Evolutionary conservation across 2,888 invertebrate genomes (phyloP), one percentile per base, ranked within the genome.

Genomic region (Ctena decussata): DNA sequence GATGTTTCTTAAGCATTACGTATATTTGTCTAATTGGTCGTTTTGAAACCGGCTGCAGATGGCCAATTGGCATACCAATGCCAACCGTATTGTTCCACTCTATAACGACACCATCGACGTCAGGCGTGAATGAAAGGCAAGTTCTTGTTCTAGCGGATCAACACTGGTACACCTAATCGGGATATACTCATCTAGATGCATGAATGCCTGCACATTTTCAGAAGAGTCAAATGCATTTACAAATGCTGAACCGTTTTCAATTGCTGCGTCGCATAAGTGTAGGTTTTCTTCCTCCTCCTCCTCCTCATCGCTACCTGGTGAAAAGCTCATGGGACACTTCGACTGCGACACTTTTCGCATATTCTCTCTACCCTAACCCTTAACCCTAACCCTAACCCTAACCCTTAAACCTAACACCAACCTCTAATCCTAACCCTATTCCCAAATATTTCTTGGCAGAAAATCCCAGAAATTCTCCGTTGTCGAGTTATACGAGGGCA

Each of bases 311-410:
- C n/a, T n/a, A n/a, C n/a, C 35, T 12, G 18, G 8, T 2, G 65
- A 65, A 65, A 12, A 35, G 65, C 35, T 65, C 65, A 65, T 65
- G 30, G 8, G 60, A 60, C 60, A 60, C 8, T 27, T 60, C 27
- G 27, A 27, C 8, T 60, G 24, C 60, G 30, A 60, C 60, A 24
- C 60, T 27, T 27, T 60, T 27, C 60, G 27, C 60, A 27, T 27
- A 60, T 27, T 27, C 60, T 60, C 5, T 21, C 53, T 53, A 60
- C 60, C 60, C 60, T 60, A 60, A 53, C 53, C 53, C 53, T 18
- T 30, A 71, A 30, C 79, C 60, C 27, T 41, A 79, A 79, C 79
- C 79, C 79, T 73, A 79, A 72, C 79, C 72, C 79, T 79, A 79
- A 79, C 79, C 79, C 73, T 73, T 71, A 72, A 8, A 8, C 60